Evolutionary conservation across 2,113 vertebrate species (phyloP).

Genomic region (Heterocephalus glaber): DNA sequence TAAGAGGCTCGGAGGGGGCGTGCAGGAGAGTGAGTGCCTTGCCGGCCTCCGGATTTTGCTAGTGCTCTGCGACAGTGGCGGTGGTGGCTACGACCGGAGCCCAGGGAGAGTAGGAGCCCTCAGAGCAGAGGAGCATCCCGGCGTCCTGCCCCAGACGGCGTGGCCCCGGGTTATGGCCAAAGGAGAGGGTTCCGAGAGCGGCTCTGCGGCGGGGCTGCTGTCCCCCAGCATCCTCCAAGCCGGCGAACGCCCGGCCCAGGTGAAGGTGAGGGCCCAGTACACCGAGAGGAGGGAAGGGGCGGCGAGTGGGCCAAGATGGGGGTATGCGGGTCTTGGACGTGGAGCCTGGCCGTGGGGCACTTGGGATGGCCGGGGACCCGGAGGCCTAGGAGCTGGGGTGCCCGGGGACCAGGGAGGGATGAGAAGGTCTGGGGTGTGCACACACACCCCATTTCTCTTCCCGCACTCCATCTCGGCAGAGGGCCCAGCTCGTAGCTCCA

Average conservation of each 20-base stretch:
- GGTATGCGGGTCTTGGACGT: rapidly evolving
- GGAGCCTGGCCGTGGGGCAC: background rate
- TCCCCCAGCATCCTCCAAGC: slow-evolving; percentile 72
- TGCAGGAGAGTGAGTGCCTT: background rate
- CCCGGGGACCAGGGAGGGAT: background rate
- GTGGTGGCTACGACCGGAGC: background rate
- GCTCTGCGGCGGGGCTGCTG: slow-evolving; percentile 79
- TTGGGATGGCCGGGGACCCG: background rate
- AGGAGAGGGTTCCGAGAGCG: slow-evolving; percentile 79
- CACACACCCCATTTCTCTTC: background rate
- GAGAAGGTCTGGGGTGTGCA: background rate
- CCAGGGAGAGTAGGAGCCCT: background rate
- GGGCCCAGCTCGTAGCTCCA: background rate
- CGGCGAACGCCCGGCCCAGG: slow-evolving; percentile 69
- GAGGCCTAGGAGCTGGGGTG: background rate
- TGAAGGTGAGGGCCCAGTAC: slow-evolving; percentile 57
- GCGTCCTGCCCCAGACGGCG: slow-evolving; percentile 37
- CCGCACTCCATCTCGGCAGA: background rate
- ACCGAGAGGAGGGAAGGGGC: background rate
- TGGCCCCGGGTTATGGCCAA: slow-evolving; percentile 80
- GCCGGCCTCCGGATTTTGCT: background rate
- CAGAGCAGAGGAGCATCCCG: slow-evolving; percentile 55
- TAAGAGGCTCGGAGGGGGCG: slow-evolving; percentile 69
- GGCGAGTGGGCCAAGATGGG: background rate
- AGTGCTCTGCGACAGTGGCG: background rate